Evolutionary conservation across 2,888 invertebrate species (phyloP).

Genomic region (Andricus curvator): DNA sequence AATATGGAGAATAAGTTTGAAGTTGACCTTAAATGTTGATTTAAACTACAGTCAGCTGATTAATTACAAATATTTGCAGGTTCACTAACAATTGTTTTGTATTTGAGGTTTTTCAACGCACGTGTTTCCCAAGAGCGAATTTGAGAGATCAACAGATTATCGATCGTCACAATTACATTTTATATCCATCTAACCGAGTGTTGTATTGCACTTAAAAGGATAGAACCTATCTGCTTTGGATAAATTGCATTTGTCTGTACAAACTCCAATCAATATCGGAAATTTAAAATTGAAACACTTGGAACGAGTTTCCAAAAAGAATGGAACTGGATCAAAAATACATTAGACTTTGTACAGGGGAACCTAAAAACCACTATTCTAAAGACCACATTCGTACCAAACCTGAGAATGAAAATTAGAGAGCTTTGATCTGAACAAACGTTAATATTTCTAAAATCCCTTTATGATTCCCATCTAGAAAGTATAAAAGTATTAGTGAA

Average conservation of each 20-base stretch:
- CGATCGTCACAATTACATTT: conserved; percentile 37
- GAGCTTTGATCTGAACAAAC: not conserved
- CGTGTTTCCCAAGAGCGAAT: conserved; percentile 27
- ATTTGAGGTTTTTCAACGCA: not conserved
- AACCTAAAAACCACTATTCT: conserved; percentile 6
- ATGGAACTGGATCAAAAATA: not conserved
- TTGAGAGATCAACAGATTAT: conserved; percentile 23
- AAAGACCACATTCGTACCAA: conserved; percentile 23
- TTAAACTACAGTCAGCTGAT: conserved; percentile 6
- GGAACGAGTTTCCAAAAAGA: not conserved
- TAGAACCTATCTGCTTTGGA: not conserved
- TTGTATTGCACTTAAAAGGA: conserved; percentile 30
- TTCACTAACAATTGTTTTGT: conserved; percentile 6
- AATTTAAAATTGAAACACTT: not conserved
- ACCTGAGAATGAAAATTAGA: not conserved
- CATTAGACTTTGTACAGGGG: not conserved
- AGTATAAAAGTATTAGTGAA: not conserved
- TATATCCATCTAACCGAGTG: conserved; percentile 38
- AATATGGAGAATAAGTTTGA: not conserved
- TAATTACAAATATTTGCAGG: not conserved
- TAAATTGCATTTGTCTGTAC: conserved; percentile 21
- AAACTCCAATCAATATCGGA: conserved; percentile 6
- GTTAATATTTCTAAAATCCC: not conserved
- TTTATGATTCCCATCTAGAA: not conserved
- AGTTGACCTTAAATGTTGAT: not conserved